Conservation (phyloP, 2,797 vertebrate genomes). For the Acomys russatus region DNA sequence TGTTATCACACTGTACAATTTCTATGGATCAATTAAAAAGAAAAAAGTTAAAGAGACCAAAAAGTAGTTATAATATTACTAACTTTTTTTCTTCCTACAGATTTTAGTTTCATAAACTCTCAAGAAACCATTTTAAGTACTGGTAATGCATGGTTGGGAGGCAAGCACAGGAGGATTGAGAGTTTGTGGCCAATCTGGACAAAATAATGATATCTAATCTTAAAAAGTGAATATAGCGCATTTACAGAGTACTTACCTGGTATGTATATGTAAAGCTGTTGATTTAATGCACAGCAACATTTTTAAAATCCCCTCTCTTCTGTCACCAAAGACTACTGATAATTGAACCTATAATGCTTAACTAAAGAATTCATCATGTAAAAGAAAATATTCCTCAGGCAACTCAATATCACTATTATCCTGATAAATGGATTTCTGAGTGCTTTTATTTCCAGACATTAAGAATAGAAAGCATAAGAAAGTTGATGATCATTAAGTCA, state of each 20-base stretch:
- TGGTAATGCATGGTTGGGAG: background rate
- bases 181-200: background rate
- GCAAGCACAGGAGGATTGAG: background rate
- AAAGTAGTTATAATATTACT: background rate
- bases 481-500: slow-evolving; percentile 1
- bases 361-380: background rate
- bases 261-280: background rate
- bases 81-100: background rate
- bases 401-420: background rate
- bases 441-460: background rate
- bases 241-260: background rate
- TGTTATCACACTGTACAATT: background rate
- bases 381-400: background rate
- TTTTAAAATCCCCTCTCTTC: background rate
- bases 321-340: background rate
- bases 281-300: background rate
- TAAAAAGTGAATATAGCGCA: background rate
- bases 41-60: background rate
- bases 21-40: background rate
- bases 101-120: background rate
- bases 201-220: background rate
- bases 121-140: background rate
- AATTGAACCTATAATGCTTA: background rate
- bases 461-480: background rate
- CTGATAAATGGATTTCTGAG: background rate